Conservation (phyloP, 2,113 vertebrate species). For the Hemicordylus capensis region DNA sequence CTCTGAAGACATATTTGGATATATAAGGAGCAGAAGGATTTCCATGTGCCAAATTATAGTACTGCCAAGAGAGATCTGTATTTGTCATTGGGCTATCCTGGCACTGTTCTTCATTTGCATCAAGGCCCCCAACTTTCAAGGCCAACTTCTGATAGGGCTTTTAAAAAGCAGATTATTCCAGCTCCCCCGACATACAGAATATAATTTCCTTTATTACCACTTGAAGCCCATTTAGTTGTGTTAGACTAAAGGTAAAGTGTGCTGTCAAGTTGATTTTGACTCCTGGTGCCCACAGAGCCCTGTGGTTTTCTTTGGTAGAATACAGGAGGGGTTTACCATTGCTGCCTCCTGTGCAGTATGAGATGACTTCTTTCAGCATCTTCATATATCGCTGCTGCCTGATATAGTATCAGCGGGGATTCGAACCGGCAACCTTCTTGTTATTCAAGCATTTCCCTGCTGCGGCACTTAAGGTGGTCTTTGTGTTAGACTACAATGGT, state of each 20-base stretch:
- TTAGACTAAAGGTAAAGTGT: no score
- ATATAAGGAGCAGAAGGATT: not conserved
- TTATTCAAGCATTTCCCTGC: no score
- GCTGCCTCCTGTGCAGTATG: no score
- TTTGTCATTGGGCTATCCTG: accelerated
- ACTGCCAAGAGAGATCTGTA: conserved; percentile 16
- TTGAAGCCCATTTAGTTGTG: not conserved
- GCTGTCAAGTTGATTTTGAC: no score
- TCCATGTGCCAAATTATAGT: conserved; percentile 10
- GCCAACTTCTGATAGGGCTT: not conserved
- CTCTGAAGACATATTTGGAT: not conserved
- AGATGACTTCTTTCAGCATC: no score
- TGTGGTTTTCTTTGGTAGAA: no score
- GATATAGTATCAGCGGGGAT: no score
- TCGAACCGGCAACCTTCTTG: no score
- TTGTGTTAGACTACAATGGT: not conserved
- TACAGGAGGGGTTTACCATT: no score
- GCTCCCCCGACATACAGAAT: not conserved
- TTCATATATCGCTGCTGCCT: no score
- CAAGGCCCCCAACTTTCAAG: not conserved
- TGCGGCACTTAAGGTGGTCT: no score
- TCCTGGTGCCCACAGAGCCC: no score
- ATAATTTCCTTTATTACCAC: not conserved
- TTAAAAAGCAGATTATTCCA: not conserved
- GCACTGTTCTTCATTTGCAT: not conserved